These are phyloP conservation scores for Megalopta genalis DNA, from an alignment of 1,140 invertebrate genomes.

Conservation along the genomic window DNA sequence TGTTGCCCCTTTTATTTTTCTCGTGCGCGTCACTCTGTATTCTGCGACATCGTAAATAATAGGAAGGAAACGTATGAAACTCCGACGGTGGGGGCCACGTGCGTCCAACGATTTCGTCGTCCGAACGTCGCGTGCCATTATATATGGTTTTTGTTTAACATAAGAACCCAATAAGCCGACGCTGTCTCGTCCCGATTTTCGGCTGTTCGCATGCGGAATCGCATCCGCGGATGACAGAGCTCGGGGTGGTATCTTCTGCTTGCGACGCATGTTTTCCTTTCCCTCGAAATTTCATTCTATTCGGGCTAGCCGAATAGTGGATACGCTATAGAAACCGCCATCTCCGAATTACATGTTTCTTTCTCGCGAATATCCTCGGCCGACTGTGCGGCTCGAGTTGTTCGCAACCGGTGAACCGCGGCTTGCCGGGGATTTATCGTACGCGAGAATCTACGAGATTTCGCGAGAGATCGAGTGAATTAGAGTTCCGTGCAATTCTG, in stretches of 20 bases:
- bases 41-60: constrained; percentile 51
- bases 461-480: no score
- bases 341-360: not conserved
- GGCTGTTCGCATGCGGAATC: constrained; percentile 21
- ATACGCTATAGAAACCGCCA: not conserved
- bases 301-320: not conserved
- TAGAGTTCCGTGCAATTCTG: no score
- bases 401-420: no score
- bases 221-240: not conserved
- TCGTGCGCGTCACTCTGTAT: not conserved
- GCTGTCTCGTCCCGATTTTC: not conserved
- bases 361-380: no score
- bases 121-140: constrained; percentile 65
- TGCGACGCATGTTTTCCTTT: constrained; percentile 1
- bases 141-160: constrained; percentile 70
- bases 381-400: no score
- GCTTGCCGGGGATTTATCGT: not conserved
- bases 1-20: constrained; percentile 8
- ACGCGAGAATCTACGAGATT: no score
- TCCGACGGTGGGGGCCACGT: constrained; percentile 55
- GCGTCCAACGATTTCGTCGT: constrained; percentile 69
- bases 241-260: not conserved
- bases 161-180: constrained; percentile 68
- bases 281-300: constrained; percentile 11
- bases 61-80: constrained; percentile 54